A percentile compares a stretch with the other conserved stretches of the same genome.
phyloP scores from a whole-genome alignment of 2,113 vertebrate genomes.

The Myxocyprinus asiaticus region DNA sequence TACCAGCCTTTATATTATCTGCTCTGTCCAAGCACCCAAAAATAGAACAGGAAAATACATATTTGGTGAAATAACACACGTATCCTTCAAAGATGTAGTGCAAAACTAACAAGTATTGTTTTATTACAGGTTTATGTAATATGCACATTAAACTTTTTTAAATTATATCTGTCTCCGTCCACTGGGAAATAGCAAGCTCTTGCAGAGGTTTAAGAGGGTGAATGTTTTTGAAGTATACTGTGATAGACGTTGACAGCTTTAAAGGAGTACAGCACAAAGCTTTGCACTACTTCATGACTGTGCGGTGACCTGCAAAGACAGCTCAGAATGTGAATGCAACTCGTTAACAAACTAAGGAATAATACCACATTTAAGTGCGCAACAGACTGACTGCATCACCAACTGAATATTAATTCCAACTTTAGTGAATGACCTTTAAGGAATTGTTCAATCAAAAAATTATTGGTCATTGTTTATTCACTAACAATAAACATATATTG shows the following conservation, averaged over 20 bases:
- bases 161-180: neutral
- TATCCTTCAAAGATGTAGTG: too few species aligned
- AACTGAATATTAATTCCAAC: neutral
- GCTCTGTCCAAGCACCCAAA: constrained; percentile 5
- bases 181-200: neutral
- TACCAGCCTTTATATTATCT: constrained; percentile 12
- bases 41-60: constrained; percentile 6
- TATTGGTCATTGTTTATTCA: too few species aligned
- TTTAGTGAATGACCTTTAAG: neutral
- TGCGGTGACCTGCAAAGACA: constrained; percentile 12
- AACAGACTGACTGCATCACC: neutral
- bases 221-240: too few species aligned
- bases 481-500: too few species aligned
- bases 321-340: constrained; percentile 12
- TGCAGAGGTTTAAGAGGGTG: neutral
- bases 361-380: neutral
- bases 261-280: constrained; percentile 17
- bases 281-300: neutral
- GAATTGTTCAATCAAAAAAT: too few species aligned
- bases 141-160: neutral
- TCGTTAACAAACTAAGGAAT: constrained; percentile 7
- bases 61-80: neutral
- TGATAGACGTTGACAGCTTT: constrained; percentile 7
- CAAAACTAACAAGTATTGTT: neutral
- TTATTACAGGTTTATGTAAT: neutral